Evolutionary conservation across 2,888 invertebrate species (phyloP), one percentile per base, ranked within the genome.

Genomic region (Cryptus armator): DNA sequence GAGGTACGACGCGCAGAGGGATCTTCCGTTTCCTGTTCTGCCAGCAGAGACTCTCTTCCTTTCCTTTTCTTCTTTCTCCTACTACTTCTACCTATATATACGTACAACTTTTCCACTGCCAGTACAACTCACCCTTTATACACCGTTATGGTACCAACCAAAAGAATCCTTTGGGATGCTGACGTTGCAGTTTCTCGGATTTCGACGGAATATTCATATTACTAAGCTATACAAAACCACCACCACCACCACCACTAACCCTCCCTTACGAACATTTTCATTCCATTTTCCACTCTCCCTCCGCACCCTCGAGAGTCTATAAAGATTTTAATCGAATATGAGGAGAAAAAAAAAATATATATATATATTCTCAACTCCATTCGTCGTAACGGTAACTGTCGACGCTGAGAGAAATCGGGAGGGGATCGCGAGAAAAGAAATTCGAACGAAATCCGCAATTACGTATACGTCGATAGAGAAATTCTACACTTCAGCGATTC

Each of bases 11-110:
- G 75, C 68, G 70, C 56, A 71, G 76, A 81, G 59, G 76, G 80
- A 76, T 81, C 84, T 84, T 84, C 80, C 84, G 80, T 46, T 84
- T 84, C 84, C 80, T 81, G 80, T 80, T 76, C 79, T 76, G 44
- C 75, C 29, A 72, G 48, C 68, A 66, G 43, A 67, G 67, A 24
- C 46, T 56, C 53, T 75, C 48, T 46, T 62, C 16, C 29, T 79
- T 79, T 75, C 66, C 51, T 78, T 9, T 37, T 37, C 19, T 10
- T 12, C 53, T 72, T 66, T 70, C 75, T 37, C 71, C 76, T 66
- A 43, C 46, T 62, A 46, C 24, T 66, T 19, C 10, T 16, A 37
- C 72, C 29, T 46, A n/a, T 16, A 37, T 59, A 24, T 24, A 24
- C 12, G 24, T 59, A 9, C 53, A 19, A 29, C 72, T 29, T n/a